Conservation (phyloP, 2,113 vertebrate genomes). For the Cervus canadensis region DNA sequence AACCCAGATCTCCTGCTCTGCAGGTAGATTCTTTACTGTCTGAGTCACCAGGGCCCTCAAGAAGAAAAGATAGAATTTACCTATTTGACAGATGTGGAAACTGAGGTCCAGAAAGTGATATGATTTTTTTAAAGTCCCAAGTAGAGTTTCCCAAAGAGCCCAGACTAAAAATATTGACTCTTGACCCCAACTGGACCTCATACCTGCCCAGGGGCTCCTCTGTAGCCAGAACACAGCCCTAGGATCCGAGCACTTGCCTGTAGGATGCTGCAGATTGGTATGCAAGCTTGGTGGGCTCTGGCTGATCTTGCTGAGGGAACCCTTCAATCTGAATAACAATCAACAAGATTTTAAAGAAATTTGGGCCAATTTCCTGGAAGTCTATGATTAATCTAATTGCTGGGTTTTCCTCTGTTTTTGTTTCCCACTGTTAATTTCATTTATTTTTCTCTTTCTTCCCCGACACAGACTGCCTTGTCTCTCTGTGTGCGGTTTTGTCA, state of each 20-base stretch:
- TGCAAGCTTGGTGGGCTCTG: constrained; percentile 71
- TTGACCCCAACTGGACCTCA: neutral
- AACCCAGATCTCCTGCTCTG: neutral
- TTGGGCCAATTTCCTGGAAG: constrained; percentile 79
- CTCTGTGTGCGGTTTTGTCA: constrained; percentile 62
- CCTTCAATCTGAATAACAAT: constrained; percentile 80
- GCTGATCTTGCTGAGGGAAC: constrained; percentile 71
- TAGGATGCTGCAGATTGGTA: constrained; percentile 60
- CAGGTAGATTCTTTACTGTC: neutral
- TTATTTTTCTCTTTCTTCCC: constrained; percentile 76
- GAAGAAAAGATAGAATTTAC: neutral
- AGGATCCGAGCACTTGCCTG: neutral
- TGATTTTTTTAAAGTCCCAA: neutral
- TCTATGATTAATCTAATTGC: constrained; percentile 80
- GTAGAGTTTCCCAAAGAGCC: neutral
- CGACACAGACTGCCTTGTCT: constrained; percentile 74
- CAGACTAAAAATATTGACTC: neutral
- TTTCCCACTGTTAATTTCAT: constrained; percentile 78
- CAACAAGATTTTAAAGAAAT: constrained; percentile 79
- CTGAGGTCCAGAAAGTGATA: neutral
- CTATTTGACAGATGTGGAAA: neutral
- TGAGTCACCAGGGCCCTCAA: neutral
- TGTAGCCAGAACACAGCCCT: neutral
- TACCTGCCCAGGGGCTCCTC: neutral
- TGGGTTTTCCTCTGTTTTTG: constrained; percentile 79